Base-by-base conservation (phyloP, 1,140 invertebrate genomes). In the Amphibalanus amphitrite region DNA sequence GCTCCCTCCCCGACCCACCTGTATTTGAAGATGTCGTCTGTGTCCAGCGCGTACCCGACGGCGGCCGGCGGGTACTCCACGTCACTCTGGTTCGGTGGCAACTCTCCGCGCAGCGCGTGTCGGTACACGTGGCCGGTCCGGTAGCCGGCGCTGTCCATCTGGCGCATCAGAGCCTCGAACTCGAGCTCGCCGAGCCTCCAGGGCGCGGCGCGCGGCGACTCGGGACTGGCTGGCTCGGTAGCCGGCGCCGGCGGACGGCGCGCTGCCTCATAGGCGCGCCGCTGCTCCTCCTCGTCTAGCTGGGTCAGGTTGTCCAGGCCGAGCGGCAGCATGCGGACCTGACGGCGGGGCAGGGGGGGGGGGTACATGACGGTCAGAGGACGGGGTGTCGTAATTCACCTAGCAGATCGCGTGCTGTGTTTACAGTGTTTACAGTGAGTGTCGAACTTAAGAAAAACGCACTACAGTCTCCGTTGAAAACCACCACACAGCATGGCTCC, bases 81-180 rank as follows among this genome's bases (percentile, higher is more conserved):
- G n/a, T n/a, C n/a, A n/a, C n/a, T n/a, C n/a, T 90, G 91, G 1
- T 89, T 89, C 79, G 86, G 86, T 30, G 90, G 89, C 72, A 87
- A 87, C 79, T 95, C 92, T 76, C 89, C 89, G 73, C 83, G 82
- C 81, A 95, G 93, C 72, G 95, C 93, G 81, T 95, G 89, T 76
- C 92, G 86, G 80, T 98, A 99, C 73, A 95, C 89, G 79, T 98
- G 97, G 4, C 97, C 97, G 70, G 96, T 99, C 75, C 94, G 88
- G 82, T 93, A 98, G 72, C 96, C 96, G 76, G 94, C 92, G 83
- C 97, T 98, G 80, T 99, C 97, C 69, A 99, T 82, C 86, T 95
- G 94, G 71, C 97, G 84, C 96, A 99, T 99, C 47, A 97, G 85
- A 6, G 94, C 95, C 80, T 99, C 97, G 81, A 98, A 99, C 81